Conservation (phyloP, 2,888 invertebrate species). For the Allygus modestus region DNA sequence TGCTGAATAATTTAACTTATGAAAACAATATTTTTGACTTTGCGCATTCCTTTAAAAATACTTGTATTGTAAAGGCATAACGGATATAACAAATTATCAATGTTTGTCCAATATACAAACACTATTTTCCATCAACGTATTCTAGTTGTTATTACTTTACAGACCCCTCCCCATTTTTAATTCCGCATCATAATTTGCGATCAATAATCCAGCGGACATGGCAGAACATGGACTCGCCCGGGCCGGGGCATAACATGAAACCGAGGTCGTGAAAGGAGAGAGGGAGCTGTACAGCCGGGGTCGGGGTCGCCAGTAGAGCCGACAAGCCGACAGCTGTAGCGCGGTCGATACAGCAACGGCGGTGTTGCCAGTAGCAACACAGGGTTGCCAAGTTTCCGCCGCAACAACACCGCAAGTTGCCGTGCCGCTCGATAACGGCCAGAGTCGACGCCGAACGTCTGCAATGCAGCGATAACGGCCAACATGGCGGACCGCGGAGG, state of each 20-base stretch:
- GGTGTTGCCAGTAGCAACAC: constrained; percentile 19
- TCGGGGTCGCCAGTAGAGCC: background rate
- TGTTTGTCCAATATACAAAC: no score
- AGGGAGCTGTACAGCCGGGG: constrained; percentile 8
- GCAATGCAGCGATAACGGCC: constrained; percentile 17
- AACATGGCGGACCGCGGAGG: constrained; percentile 15
- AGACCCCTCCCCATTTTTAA: no score
- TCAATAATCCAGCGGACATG: constrained; percentile 24
- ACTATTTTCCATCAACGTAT: no score
- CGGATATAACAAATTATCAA: no score
- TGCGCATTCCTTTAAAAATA: no score
- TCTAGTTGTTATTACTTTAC: no score
- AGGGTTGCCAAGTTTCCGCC: constrained; percentile 25
- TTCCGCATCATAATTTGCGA: background rate
- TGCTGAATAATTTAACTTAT: no score
- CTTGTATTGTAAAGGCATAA: no score
- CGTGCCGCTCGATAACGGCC: constrained; percentile 8
- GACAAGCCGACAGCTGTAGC: background rate
- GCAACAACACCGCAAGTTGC: constrained; percentile 38
- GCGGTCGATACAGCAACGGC: constrained; percentile 29
- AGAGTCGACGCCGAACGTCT: background rate
- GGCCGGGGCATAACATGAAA: background rate
- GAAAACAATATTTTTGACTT: no score
- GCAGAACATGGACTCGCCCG: constrained; percentile 23
- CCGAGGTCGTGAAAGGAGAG: background rate